Conservation (phyloP, 2,113 vertebrate genomes). For the Dipodomys spectabilis region DNA sequence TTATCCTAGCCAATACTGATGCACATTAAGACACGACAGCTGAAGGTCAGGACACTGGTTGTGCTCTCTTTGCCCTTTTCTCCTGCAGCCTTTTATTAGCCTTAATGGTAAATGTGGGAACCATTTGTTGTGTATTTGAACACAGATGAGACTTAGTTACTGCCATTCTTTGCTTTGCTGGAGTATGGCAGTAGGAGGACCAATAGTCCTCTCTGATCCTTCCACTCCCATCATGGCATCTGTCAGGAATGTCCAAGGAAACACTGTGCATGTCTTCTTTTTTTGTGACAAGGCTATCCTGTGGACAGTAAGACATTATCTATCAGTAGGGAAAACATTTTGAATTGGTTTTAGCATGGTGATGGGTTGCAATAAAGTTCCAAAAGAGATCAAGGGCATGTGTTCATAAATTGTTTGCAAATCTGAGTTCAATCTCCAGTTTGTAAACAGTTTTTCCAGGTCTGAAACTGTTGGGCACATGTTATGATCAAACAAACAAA, state of each 20-base stretch:
- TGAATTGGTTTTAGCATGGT: slow-evolving; percentile 22
- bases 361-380: not conserved
- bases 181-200: slow-evolving; percentile 22
- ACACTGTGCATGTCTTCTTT: not conserved
- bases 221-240: not conserved
- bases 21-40: slow-evolving; percentile 35
- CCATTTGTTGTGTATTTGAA: slow-evolving; percentile 27
- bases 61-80: not conserved
- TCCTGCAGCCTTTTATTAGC: not conserved
- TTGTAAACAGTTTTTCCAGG: slow-evolving; percentile 39
- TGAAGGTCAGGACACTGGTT: slow-evolving; percentile 16
- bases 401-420: slow-evolving; percentile 20
- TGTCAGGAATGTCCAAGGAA: slow-evolving; percentile 49
- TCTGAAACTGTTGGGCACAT: not conserved
- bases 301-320: slow-evolving; percentile 15
- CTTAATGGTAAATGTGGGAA: not conserved
- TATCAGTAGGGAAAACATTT: slow-evolving; percentile 43
- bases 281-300: slow-evolving; percentile 9
- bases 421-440: not conserved
- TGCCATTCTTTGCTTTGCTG: not conserved
- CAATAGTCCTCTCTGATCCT: slow-evolving; percentile 24
- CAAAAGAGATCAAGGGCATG: not conserved
- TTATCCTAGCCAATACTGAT: not conserved
- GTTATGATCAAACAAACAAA: slow-evolving; percentile 31
- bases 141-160: not conserved